Percentiles rank a stretch among this genome's conserved stretches.
These are phyloP conservation scores for Patella depressa DNA, from an alignment of 2,888 invertebrate genomes.

Conservation along the genomic window DNA sequence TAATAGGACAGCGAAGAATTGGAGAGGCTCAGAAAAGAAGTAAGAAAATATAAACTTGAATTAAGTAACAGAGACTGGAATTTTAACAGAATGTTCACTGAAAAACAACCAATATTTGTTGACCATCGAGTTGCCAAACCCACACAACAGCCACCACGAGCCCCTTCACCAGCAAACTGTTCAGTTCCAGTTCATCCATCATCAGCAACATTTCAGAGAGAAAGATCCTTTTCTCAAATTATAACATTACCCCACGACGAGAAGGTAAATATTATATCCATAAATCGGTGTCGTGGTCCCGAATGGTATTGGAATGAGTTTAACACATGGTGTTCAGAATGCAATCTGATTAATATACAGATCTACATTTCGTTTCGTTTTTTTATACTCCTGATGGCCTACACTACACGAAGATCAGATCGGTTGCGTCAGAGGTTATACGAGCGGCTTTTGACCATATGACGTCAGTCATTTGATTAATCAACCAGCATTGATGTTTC, in stretches of 20 bases:
- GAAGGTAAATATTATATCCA: not conserved
- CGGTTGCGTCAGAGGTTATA: no score
- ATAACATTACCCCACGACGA: not conserved
- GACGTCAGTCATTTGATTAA: no score
- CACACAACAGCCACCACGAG: conserved; percentile 6
- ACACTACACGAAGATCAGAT: no score
- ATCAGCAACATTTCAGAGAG: not conserved
- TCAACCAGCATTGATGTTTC: no score
- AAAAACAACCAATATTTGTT: conserved; percentile 59
- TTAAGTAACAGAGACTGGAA: conserved; percentile 67
- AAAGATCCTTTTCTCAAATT: conserved; percentile 2
- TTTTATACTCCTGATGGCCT: no score
- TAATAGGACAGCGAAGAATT: conserved; percentile 57
- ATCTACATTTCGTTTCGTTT: no score
- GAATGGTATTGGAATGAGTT: no score
- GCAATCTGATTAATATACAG: no score
- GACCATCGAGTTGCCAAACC: conserved; percentile 39
- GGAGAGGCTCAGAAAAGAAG: conserved; percentile 62
- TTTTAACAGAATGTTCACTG: conserved; percentile 68
- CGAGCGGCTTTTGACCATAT: no score
- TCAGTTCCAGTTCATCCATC: not conserved
- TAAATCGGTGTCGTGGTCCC: no score
- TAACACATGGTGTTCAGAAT: no score
- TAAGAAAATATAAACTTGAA: conserved; percentile 65
- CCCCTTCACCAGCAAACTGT: not conserved